Percentiles rank a stretch among this genome's conserved stretches.
These are phyloP conservation scores for Macaria liturata DNA, from an alignment of 2,888 invertebrate species.

Conservation along the genomic window DNA sequence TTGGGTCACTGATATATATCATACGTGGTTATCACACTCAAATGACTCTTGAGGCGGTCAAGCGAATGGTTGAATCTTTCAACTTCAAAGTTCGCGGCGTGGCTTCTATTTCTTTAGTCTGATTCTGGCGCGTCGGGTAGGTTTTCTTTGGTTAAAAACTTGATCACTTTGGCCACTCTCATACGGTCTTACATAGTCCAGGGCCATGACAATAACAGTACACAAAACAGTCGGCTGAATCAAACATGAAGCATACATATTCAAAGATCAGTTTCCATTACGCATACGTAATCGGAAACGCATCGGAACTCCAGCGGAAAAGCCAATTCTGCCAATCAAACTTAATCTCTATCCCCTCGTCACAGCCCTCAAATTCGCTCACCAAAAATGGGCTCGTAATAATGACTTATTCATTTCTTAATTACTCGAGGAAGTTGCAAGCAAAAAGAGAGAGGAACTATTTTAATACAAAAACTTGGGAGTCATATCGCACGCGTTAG, in stretches of 20 bases:
- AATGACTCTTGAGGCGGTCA: too few species aligned
- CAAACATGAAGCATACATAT: conserved; percentile 68
- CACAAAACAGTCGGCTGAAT: conserved; percentile 42
- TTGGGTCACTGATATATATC: too few species aligned
- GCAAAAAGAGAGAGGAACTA: conserved; percentile 51
- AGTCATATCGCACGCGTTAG: conserved; percentile 59
- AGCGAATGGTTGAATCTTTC: too few species aligned
- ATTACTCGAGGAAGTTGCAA: conserved; percentile 67
- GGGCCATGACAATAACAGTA: background rate
- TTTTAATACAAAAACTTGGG: conserved; percentile 40
- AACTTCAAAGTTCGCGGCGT: too few species aligned
- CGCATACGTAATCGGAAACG: conserved; percentile 76
- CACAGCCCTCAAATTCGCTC: conserved; percentile 42
- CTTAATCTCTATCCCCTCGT: conserved; percentile 46
- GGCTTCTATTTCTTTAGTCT: too few species aligned
- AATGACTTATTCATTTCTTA: conserved; percentile 71
- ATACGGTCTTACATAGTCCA: too few species aligned
- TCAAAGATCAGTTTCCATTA: conserved; percentile 80
- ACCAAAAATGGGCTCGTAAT: conserved; percentile 30
- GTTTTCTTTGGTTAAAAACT: too few species aligned
- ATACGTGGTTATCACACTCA: too few species aligned
- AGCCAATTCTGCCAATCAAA: conserved; percentile 47
- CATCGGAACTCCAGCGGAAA: conserved; percentile 46
- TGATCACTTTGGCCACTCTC: too few species aligned
- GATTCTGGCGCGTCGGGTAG: too few species aligned